Evolutionary conservation across 2,797 vertebrate genomes (phyloP), one percentile per base, ranked within the genome.

Genomic region (Rhodeus uyekii): DNA sequence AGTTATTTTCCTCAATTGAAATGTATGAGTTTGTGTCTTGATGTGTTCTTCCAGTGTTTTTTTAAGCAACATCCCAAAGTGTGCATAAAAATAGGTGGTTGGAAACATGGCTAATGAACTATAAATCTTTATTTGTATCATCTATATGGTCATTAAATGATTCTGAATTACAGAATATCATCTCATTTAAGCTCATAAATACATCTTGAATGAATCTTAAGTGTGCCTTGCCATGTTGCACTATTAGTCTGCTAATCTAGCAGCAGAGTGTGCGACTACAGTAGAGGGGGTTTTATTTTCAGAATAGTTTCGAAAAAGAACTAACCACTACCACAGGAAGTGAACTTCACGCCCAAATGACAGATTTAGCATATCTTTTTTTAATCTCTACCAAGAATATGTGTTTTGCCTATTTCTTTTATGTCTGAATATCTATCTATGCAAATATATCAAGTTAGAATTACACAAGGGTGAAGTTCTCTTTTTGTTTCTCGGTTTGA

Each of bases 401-500:
- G 42, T 27, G 16, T 83, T 61, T 82, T 72, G 48, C 42, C 53
- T 39, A 3, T 48, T 78, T 75, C 73, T 80, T 77, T 63, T 81
- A 78, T 76, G 74, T 83, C 74, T 76, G 48, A 61, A 67, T 32
- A 55, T 61, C 38, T 38, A 44, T 42, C 6, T 46, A 87, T 82
- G 86, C 79, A 85, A 68, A 82, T 81, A 13, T 34, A 50, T 13
- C 18, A 34, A 29, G 18, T 36, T 39, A 36, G 42, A 55, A 55
- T 50, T n/a, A 10, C 65, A 71, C 27, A 12, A 18, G 13, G 38
- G 13, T 60, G 27, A 58, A 32, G 71, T 84, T 85, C 84, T 82
- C 38, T 48, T 83, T 79, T 87, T 85, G 68, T 81, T 80, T 81
- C 46, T 80, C 29, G 13, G 22, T 67, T 53, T 65, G 69, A 42